Evolutionary conservation across 2,113 vertebrate genomes (phyloP).

Genomic region (Trogon surrucura): DNA sequence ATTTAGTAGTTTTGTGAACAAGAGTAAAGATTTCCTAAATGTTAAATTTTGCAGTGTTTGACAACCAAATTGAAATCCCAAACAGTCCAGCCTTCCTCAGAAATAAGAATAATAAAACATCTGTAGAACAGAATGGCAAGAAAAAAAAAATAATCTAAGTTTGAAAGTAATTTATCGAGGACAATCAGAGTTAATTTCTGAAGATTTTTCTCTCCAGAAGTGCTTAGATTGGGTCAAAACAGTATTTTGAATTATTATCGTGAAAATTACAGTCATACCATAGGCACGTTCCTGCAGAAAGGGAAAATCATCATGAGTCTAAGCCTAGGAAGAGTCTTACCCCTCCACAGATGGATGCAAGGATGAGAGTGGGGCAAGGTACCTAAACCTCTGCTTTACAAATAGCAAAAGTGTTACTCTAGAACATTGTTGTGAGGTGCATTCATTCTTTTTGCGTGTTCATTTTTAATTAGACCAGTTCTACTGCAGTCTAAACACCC

Average conservation of each 20-base stretch:
- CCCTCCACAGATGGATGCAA: rapidly evolving
- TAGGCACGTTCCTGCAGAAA: neutral
- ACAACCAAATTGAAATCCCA: neutral
- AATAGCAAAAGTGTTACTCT: neutral
- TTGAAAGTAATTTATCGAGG: neutral
- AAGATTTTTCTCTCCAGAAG: neutral
- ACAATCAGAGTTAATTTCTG: neutral
- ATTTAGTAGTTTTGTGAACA: neutral
- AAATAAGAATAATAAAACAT: neutral
- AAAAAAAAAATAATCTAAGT: neutral
- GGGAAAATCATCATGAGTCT: neutral
- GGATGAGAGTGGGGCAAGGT: neutral
- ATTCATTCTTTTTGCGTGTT: neutral
- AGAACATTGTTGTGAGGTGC: neutral
- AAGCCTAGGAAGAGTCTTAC: neutral
- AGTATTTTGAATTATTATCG: neutral
- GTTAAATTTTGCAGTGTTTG: neutral
- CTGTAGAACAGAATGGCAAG: neutral
- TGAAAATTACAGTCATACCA: neutral
- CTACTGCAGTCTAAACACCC: neutral
- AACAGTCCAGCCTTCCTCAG: neutral
- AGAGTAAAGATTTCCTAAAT: neutral
- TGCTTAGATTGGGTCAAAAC: neutral
- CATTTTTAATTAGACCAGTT: neutral
- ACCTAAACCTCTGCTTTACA: neutral